Conservation (phyloP, 2,888 invertebrate species). For the Ommatoiulus sabulosus region DNA sequence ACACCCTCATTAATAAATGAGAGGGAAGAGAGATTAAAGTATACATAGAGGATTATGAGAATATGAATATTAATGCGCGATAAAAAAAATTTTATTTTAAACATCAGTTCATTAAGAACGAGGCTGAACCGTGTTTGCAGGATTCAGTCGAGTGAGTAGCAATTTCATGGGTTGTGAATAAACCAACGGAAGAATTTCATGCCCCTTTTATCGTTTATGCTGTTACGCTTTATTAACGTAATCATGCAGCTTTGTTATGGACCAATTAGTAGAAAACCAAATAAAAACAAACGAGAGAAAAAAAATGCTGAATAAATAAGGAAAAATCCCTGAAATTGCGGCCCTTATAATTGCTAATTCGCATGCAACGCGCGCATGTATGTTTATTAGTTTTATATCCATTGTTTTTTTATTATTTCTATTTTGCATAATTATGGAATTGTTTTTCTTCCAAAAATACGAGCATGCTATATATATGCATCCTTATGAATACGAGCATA, state of each 20-base stretch:
- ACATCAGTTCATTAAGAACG: slow-evolving; percentile 31
- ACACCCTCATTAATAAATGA: slow-evolving; percentile 3
- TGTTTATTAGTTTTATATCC: not conserved
- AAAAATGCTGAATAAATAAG: not conserved
- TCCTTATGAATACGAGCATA: no score
- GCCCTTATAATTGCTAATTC: slow-evolving; percentile 1
- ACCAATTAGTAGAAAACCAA: slow-evolving; percentile 35
- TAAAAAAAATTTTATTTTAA: slow-evolving; percentile 26
- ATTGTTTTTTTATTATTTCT: slow-evolving; percentile 11
- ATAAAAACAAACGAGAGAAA: slow-evolving; percentile 34
- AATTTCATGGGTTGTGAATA: slow-evolving; percentile 36
- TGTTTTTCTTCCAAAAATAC: not conserved
- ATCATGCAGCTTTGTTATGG: slow-evolving; percentile 40
- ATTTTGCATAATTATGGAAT: slow-evolving; percentile 5
- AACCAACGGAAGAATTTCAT: slow-evolving; percentile 28
- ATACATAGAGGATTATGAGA: not conserved
- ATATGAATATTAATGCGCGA: slow-evolving; percentile 16
- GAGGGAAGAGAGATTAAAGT: not conserved
- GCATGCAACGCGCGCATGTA: slow-evolving; percentile 2
- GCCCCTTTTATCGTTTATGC: slow-evolving; percentile 9
- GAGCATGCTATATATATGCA: no score
- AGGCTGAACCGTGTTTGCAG: slow-evolving; percentile 24
- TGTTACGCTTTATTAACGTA: slow-evolving; percentile 39
- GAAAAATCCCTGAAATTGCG: not conserved
- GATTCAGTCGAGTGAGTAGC: slow-evolving; percentile 26